Evolutionary conservation across 92 coral and sea anemone genomes (phyloP).

Genomic region (Heteractis magnifica): DNA sequence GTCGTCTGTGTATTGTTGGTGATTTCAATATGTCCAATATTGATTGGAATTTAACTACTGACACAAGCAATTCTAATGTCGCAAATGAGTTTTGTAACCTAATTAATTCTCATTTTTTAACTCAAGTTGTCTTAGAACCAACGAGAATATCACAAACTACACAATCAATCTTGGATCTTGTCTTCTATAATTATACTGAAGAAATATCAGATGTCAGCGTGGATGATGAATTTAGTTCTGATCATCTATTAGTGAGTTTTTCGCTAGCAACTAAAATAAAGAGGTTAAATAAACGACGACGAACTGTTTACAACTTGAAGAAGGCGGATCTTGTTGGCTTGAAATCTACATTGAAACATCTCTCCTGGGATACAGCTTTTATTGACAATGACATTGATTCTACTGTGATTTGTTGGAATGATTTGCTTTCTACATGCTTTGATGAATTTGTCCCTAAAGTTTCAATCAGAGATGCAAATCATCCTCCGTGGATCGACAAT

Average conservation of each 20-base stretch:
- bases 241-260: constrained; percentile 11
- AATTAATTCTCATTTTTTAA: not conserved
- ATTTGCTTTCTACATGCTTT: constrained; percentile 12
- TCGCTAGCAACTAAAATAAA: not conserved
- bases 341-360: not conserved
- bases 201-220: constrained; percentile 20
- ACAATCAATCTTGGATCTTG: constrained; percentile 16
- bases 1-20: not conserved
- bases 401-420: not conserved
- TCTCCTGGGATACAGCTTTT: not conserved
- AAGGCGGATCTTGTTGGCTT: not conserved
- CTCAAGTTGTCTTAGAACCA: not conserved
- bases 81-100: not conserved
- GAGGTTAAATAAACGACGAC: not conserved
- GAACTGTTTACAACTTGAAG: not conserved
- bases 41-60: not conserved
- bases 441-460: constrained; percentile 40
- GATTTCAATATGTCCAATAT: not conserved
- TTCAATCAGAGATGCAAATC: constrained; percentile 31
- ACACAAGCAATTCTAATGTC: not conserved
- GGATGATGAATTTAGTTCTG: constrained; percentile 22
- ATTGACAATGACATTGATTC: not conserved
- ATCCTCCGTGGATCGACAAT: constrained; percentile 48
- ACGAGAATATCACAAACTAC: constrained; percentile 16
- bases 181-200: constrained; percentile 1